Conservation (phyloP, 2,113 vertebrate species). For the Cnemophilus loriae region DNA sequence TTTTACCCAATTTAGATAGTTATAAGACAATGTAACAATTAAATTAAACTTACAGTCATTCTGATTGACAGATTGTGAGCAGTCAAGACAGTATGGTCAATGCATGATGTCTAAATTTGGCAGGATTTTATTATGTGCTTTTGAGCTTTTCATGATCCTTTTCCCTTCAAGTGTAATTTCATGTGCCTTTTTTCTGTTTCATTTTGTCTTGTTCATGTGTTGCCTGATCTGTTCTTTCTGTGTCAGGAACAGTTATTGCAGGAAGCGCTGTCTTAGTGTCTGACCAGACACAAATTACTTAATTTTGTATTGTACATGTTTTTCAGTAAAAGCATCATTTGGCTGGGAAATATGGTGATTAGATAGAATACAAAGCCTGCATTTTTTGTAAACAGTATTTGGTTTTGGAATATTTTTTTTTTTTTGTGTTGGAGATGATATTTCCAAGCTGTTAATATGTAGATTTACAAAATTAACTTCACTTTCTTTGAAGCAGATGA, state of each 20-base stretch:
- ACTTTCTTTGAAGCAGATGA: not conserved
- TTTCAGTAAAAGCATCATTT: not conserved
- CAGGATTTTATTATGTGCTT: not conserved
- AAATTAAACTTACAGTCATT: not conserved
- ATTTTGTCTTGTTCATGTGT: not conserved
- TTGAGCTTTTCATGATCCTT: not conserved
- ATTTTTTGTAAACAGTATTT: constrained; percentile 22
- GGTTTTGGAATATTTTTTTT: not conserved
- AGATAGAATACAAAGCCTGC: constrained; percentile 5
- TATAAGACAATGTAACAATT: not conserved
- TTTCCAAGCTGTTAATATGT: not conserved
- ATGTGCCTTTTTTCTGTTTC: not conserved
- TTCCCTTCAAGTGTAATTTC: not conserved
- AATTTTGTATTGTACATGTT: not conserved
- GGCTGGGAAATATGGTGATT: not conserved
- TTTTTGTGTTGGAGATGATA: not conserved
- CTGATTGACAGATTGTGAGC: not conserved
- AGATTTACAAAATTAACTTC: not conserved
- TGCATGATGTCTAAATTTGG: not conserved
- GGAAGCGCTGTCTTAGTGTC: not conserved
- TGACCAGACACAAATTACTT: not conserved
- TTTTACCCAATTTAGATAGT: constrained; percentile 32
- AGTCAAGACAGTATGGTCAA: not conserved
- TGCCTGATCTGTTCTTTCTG: not conserved
- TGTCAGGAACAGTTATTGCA: not conserved